Conservation (phyloP, 2,797 vertebrate genomes). For the Thamnophis elegans region DNA sequence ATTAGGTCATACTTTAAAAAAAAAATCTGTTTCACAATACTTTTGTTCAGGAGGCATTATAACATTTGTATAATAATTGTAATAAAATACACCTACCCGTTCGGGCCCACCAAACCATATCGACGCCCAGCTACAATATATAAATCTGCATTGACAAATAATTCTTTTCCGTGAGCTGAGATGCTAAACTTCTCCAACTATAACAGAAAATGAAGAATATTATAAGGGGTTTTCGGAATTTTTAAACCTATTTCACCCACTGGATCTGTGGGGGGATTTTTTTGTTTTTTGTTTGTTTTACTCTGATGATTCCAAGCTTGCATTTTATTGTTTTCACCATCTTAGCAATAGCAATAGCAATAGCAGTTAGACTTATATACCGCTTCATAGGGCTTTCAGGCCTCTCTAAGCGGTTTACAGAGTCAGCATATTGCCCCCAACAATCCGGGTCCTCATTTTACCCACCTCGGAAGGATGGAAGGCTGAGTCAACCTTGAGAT, state of each 20-base stretch:
- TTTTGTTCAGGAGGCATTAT: background rate
- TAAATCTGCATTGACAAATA: slow-evolving; percentile 91
- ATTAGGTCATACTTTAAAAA: background rate
- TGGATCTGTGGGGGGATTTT: background rate
- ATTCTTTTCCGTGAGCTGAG: slow-evolving; percentile 91
- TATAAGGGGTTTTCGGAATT: background rate
- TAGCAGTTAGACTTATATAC: too few relatives aligned
- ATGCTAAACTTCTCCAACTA: slow-evolving; percentile 95
- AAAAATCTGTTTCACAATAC: background rate
- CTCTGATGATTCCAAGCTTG: background rate
- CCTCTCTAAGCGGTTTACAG: too few relatives aligned
- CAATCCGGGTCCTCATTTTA: too few relatives aligned
- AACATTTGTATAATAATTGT: background rate
- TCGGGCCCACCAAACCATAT: slow-evolving; percentile 94
- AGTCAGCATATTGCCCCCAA: too few relatives aligned
- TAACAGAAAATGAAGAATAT: slow-evolving; percentile 50
- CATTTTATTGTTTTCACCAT: background rate
- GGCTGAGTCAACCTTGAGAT: too few relatives aligned
- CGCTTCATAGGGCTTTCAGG: too few relatives aligned
- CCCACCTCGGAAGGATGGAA: too few relatives aligned
- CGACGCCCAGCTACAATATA: slow-evolving; percentile 88
- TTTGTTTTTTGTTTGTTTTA: background rate
- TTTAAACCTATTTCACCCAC: background rate
- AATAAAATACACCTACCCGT: slow-evolving; percentile 76
- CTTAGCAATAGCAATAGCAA: too few relatives aligned